A percentile compares a stretch with the other conserved stretches of the same genome.
Evolutionary conservation across 2,797 vertebrate species (phyloP).

Genomic region (Alcedo quadribrachys): DNA sequence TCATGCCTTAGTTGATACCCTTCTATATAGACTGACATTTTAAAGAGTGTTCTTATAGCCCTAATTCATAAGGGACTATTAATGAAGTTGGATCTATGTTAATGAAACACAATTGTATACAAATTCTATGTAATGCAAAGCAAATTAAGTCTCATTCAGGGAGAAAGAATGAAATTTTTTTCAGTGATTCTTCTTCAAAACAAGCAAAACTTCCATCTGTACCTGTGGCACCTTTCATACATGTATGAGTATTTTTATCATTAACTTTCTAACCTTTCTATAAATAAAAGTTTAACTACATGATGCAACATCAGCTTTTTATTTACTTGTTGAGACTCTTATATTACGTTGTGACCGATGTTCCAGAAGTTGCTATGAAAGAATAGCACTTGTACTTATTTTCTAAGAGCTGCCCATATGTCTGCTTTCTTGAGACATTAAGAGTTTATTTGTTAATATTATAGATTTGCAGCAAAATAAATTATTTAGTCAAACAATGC

Average conservation of each 20-base stretch:
- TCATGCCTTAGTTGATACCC: background rate
- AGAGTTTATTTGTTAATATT: background rate
- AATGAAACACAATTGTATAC: background rate
- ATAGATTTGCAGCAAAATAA: background rate
- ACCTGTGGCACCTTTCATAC: background rate
- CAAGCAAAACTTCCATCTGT: background rate
- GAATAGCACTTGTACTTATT: background rate
- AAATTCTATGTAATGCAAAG: background rate
- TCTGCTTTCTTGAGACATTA: background rate
- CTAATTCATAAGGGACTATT: background rate
- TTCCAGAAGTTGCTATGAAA: background rate
- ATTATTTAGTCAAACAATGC: background rate
- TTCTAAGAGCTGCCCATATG: background rate
- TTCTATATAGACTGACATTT: background rate
- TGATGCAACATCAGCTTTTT: background rate
- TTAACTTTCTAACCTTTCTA: background rate
- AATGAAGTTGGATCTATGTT: background rate
- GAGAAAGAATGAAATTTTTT: background rate
- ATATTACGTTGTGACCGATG: background rate
- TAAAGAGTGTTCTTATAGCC: background rate
- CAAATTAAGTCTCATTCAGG: background rate
- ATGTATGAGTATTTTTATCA: background rate
- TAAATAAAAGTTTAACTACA: background rate
- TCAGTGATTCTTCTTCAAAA: background rate
- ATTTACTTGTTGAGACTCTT: background rate